A percentile compares a stretch with the other conserved stretches of the same genome.
Evolutionary conservation across 2,113 vertebrate genomes (phyloP).

Genomic region (Meleagris gallopavo): DNA sequence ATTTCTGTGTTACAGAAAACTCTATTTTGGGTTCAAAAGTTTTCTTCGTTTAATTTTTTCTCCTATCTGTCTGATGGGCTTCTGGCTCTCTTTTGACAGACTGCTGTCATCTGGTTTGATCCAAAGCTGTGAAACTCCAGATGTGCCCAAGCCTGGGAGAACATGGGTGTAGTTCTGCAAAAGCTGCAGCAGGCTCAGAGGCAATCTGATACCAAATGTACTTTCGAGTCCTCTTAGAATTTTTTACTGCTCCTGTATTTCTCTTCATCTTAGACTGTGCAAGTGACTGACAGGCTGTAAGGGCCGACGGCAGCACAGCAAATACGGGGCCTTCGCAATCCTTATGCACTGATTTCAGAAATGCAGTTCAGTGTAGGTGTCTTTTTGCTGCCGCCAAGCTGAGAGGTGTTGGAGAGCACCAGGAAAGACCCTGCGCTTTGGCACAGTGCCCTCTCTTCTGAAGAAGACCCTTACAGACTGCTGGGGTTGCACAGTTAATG

Average conservation of each 20-base stretch:
- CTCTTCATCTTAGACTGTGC: not conserved
- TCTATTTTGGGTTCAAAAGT: conserved; percentile 60
- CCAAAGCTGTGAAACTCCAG: conserved; percentile 69
- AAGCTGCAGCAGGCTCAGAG: conserved; percentile 43
- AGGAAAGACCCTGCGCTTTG: rapidly evolving
- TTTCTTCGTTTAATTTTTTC: conserved; percentile 57
- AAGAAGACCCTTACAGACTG: not conserved
- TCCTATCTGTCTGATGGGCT: conserved; percentile 62
- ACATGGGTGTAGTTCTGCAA: not conserved
- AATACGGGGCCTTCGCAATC: not conserved
- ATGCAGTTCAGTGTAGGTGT: not conserved
- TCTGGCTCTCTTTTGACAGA: conserved; percentile 67
- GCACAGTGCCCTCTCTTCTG: not conserved
- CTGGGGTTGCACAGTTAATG: not conserved
- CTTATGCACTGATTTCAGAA: not conserved
- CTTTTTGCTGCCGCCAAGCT: rapidly evolving
- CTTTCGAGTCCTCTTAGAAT: conserved; percentile 17
- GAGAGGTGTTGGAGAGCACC: not conserved
- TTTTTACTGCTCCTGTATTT: not conserved
- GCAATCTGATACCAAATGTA: conserved; percentile 47
- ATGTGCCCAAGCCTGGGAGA: conserved; percentile 67
- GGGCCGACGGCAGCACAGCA: not conserved
- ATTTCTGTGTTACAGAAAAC: conserved; percentile 56
- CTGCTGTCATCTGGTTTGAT: conserved; percentile 70
- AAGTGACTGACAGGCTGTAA: not conserved